Evolutionary conservation across 2,888 invertebrate species (phyloP).

Genomic region (Muscina levida): DNA sequence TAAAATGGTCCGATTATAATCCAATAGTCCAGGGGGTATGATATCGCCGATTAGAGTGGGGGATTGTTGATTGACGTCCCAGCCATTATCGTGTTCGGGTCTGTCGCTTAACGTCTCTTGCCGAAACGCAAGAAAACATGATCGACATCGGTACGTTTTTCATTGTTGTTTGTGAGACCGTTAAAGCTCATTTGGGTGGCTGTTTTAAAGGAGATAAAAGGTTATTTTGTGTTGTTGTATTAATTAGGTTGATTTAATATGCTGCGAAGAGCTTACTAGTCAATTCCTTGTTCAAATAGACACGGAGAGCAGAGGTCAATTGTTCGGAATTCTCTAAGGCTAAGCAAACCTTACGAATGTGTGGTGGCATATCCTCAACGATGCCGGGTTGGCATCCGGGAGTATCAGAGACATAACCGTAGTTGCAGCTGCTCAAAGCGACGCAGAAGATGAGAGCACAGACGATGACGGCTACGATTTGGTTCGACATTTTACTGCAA

Average conservation of each 20-base stretch:
- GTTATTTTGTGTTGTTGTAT: no score
- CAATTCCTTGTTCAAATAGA: conserved; percentile 79
- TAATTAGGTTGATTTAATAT: not conserved
- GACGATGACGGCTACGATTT: conserved; percentile 71
- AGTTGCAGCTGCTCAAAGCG: conserved; percentile 65
- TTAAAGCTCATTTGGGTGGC: not conserved
- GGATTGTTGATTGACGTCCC: not conserved
- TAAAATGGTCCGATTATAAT: conserved; percentile 9
- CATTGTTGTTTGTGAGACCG: conserved; percentile 81
- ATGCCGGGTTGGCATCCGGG: conserved; percentile 82
- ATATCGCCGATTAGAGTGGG: not conserved
- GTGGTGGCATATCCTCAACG: conserved; percentile 82
- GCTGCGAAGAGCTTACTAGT: conserved; percentile 76
- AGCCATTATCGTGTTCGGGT: not conserved
- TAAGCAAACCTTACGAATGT: conserved; percentile 82
- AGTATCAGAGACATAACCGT: conserved; percentile 75
- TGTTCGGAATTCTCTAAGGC: conserved; percentile 81
- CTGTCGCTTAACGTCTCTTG: conserved; percentile 85
- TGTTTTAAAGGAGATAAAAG: not conserved
- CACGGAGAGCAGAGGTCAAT: conserved; percentile 76
- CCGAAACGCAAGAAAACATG: conserved; percentile 95
- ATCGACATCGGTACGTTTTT: conserved; percentile 93
- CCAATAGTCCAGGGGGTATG: conserved; percentile 16
- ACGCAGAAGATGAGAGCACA: conserved; percentile 69
- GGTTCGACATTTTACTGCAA: conserved; percentile 74